A percentile compares a stretch with the other conserved stretches of the same genome.
These are phyloP conservation scores for Cacatua alba DNA, from an alignment of 2,113 vertebrate species.

Conservation along the genomic window DNA sequence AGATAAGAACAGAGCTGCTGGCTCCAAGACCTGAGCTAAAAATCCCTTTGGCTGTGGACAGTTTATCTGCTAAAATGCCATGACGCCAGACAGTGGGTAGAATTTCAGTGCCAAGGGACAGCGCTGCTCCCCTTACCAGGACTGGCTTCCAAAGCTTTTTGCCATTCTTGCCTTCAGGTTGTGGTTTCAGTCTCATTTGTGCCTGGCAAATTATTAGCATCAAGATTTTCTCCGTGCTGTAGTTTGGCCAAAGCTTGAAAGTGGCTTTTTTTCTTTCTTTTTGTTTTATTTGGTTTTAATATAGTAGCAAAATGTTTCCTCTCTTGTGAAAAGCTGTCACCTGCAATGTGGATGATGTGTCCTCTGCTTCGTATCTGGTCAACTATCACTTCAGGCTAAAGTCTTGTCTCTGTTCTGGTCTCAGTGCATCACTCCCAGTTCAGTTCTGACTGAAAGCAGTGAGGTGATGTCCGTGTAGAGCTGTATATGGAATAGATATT, in stretches of 20 bases:
- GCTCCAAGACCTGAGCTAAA: neutral
- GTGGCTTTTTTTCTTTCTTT: no score
- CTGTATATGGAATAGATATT: neutral
- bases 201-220: neutral
- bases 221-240: neutral
- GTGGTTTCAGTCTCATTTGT: neutral
- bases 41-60: neutral
- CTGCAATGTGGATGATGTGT: neutral
- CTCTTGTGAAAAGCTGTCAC: neutral
- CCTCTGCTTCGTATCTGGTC: neutral
- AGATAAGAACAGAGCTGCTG: neutral
- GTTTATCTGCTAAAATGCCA: neutral
- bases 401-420: neutral
- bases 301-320: neutral
- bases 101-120: neutral
- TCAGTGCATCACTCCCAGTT: neutral
- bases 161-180: neutral
- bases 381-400: neutral
- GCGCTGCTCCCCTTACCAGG: rapidly evolving
- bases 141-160: neutral
- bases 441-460: neutral
- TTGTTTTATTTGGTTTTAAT: neutral
- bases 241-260: neutral
- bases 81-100: neutral
- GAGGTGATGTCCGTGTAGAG: neutral